Evolutionary conservation across 92 coral and sea anemone genomes (phyloP), one percentile per base, ranked within the genome.

Genomic region (Galaxea fascicularis): DNA sequence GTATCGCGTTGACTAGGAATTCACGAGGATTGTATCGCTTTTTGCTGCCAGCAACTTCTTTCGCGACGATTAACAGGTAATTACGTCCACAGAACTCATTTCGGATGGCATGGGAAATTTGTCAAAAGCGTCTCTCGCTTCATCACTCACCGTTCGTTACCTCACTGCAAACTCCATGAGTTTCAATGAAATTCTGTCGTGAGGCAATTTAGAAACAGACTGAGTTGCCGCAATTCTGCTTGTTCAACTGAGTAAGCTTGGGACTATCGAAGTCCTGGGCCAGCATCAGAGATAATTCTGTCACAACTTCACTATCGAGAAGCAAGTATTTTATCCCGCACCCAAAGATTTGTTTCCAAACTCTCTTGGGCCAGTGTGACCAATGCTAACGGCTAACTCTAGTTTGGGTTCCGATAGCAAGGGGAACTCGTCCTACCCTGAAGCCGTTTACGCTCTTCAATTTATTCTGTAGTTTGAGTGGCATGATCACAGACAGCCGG

Each of bases 171-270:
- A 77, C 66, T 41, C 83, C 24, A 30, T 31, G 51, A 21, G 65
- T 66, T 47, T 66, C n/a, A 18, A 67, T 74, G 66, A 49, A 47
- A 12, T 0, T 3, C 8, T 41, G 35, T 14, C 16, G 60, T 45
- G 6, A n/a, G 29, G 64, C 26, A 16, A 4, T 15, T n/a, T 30
- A 22, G 51, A 30, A n/a, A 18, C 82, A 27, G 17, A 27, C 82
- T 22, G 27, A 44, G 73, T 46, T 69, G 18, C 75, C 75, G 74
- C 65, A 65, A 0, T 65, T 52, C 58, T 65, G 20, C 31, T 66
- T 79, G 28, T 77, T 65, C 29, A 6, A 27, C 20, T 14, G 44
- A 27, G 20, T 49, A 27, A 1, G 5, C 74, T 10, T 15, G 14
- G 27, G 2, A 22, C 21, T 21, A 56, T 44, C 54, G 76, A 29